Conservation (phyloP, 1,140 invertebrate genomes). For the Chironomus tepperi region DNA sequence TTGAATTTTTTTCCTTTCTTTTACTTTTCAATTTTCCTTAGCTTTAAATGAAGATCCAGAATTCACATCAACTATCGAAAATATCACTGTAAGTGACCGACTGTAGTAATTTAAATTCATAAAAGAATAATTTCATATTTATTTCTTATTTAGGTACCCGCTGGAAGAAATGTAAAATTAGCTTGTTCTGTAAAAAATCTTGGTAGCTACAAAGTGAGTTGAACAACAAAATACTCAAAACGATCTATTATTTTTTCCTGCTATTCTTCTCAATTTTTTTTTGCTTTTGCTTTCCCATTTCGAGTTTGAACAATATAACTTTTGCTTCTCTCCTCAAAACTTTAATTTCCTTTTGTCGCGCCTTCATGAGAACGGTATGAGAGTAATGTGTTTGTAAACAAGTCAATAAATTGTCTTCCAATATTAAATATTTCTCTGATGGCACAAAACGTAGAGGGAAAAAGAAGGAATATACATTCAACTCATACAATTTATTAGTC, state of each 20-base stretch:
- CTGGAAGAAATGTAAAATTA: constrained; percentile 75
- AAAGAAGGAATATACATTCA: too few relatives aligned
- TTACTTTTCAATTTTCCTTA: constrained; percentile 37
- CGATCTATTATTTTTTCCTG: constrained; percentile 2
- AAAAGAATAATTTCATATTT: background rate
- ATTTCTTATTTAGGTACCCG: constrained; percentile 42
- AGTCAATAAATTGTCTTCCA: constrained; percentile 24
- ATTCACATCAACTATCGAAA: constrained; percentile 59
- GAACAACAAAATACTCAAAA: background rate
- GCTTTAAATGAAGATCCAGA: constrained; percentile 56
- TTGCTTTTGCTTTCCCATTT: background rate
- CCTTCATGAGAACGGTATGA: background rate
- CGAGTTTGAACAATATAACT: background rate
- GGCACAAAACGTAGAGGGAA: too few relatives aligned
- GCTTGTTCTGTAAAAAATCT: constrained; percentile 85
- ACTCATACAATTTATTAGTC: too few relatives aligned
- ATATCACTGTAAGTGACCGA: constrained; percentile 44
- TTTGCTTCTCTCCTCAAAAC: constrained; percentile 3
- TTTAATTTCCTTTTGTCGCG: constrained; percentile 23
- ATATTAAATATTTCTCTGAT: background rate
- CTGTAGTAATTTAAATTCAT: background rate
- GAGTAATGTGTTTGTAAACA: constrained; percentile 20
- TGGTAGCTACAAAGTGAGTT: constrained; percentile 67
- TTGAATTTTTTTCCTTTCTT: constrained; percentile 26
- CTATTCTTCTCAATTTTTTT: background rate